Percentiles rank a stretch among this genome's conserved stretches.
phyloP scores from a whole-genome alignment of 2,113 vertebrate genomes.

The Setophaga petechia region DNA sequence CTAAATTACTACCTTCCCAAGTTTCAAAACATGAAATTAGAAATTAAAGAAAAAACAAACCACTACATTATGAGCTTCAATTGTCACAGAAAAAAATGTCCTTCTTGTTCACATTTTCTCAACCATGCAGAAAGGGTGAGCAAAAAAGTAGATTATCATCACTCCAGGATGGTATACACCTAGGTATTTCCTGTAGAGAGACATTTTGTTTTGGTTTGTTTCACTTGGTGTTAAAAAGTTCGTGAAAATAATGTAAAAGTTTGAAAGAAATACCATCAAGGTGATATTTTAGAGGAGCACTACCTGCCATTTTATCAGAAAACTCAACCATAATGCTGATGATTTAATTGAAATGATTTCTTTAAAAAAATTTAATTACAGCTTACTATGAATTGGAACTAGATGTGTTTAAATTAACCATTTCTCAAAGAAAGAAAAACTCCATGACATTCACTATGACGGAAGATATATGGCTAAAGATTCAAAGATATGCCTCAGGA shows the following conservation, averaged over 20 bases:
- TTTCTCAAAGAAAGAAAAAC: neutral
- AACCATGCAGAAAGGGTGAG: neutral
- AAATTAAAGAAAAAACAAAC: neutral
- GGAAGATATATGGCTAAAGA: neutral
- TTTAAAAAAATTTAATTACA: neutral
- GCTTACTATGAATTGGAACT: neutral
- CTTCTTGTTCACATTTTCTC: neutral
- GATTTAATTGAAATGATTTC: neutral
- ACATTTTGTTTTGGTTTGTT: neutral
- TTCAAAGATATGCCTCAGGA: neutral
- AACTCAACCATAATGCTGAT: neutral
- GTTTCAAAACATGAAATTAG: neutral
- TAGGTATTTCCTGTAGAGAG: neutral
- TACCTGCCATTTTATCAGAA: neutral
- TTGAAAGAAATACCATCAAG: neutral
- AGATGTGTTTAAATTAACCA: neutral
- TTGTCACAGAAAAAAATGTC: neutral
- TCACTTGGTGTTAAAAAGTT: neutral
- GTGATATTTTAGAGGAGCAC: neutral
- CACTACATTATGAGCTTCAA: neutral
- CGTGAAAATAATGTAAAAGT: neutral
- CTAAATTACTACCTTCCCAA: neutral
- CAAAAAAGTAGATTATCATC: neutral
- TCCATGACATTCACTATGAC: neutral
- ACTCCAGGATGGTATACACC: neutral